Evolutionary conservation across 2,797 vertebrate species (phyloP).

Genomic region (Pitangus sulphuratus): DNA sequence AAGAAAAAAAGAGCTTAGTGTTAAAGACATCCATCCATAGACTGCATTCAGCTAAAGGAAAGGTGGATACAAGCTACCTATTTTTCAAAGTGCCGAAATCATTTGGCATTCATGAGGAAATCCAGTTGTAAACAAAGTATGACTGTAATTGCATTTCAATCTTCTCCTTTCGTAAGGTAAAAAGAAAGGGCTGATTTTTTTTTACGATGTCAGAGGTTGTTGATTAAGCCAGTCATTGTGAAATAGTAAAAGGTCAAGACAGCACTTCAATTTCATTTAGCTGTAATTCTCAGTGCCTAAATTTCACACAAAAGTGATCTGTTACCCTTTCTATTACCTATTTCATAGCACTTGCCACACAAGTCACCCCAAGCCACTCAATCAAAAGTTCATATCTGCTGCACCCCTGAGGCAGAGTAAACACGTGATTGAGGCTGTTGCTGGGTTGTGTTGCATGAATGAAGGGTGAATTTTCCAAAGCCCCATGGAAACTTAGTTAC

Average conservation of each 20-base stretch:
- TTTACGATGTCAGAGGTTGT: background rate
- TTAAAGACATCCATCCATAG: background rate
- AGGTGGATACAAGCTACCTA: background rate
- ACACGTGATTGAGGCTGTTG: accelerated
- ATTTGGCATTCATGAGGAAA: background rate
- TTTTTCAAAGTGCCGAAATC: background rate
- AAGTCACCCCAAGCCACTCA: background rate
- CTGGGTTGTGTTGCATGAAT: background rate
- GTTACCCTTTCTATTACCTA: background rate
- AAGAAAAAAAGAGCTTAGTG: background rate
- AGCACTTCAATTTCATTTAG: background rate
- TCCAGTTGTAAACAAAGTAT: background rate
- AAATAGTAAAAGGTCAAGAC: background rate
- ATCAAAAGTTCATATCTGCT: background rate
- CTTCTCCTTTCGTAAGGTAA: background rate
- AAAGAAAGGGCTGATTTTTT: background rate
- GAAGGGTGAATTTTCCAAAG: background rate
- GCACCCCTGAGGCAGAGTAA: background rate
- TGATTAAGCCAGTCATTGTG: background rate
- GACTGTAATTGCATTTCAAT: background rate
- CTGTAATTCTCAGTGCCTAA: background rate
- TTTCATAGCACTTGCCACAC: accelerated
- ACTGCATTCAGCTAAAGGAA: background rate
- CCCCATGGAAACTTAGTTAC: background rate
- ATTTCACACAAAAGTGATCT: background rate